Evolutionary conservation across 2,888 invertebrate species (phyloP), one percentile per base, ranked within the genome.

Genomic region (Odontomyia ornata): DNA sequence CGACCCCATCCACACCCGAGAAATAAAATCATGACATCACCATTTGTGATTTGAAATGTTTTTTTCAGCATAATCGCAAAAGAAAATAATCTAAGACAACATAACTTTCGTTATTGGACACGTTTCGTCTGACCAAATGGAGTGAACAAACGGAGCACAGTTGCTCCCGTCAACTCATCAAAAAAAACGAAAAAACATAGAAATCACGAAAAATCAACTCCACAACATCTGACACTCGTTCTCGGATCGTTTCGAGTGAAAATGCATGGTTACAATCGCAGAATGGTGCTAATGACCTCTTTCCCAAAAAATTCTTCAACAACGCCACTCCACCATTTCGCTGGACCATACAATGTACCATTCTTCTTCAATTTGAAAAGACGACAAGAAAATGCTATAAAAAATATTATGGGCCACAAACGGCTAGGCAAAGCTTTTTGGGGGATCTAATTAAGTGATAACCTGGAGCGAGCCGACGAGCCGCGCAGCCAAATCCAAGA

Each of bases 401-500:
- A 73, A 57, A 18, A 56, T 57, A 57, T 73, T 57, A 73, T 73
- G 73, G 60, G 30, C 73, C 25, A 23, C 69, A 57, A 73, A 57
- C 73, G 30, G 57, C 60, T 36, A 36, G 9, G 36, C 36, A 36
- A 36, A 73, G 73, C 52, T 73, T 73, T 57, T 57, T 23, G 73
- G 30, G 69, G 69, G 27, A 69, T 57, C 60, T 73, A 73, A 73
- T 73, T 73, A 73, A 73, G 73, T 73, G 73, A 73, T 73, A 73
- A 73, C 73, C 60, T 57, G 73, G 57, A 73, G 73, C 60, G 73
- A 57, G 57, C 9, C 9, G 28, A 30, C 23, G 28, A 57, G 57
- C 73, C 73, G 13, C 73, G 13, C 46, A 43, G 69, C 43, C 69
- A 43, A 25, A 36, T 3, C 36, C 36, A 36, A 3, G 36, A 36